Base-by-base conservation (phyloP, 1,140 invertebrate genomes). In the Homalodisca vitripennis region DNA sequence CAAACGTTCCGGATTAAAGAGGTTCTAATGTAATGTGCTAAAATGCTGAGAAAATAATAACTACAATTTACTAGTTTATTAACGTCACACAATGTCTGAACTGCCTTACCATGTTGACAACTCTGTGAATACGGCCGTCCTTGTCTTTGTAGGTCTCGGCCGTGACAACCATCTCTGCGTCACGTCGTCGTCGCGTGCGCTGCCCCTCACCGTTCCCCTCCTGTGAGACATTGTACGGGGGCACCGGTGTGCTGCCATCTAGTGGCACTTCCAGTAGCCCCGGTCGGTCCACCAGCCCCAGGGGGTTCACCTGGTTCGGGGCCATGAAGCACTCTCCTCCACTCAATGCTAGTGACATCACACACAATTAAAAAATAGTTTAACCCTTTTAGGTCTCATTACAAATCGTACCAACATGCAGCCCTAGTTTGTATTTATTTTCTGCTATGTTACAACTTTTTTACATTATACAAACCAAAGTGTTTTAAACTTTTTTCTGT, bases 21-120 rank as follows among this genome's bases (percentile, higher is more conserved):
- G n/a, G n/a, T n/a, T n/a, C n/a, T n/a, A n/a, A n/a, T n/a, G n/a
- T n/a, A n/a, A n/a, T n/a, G n/a, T n/a, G n/a, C n/a, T n/a, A n/a
- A n/a, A n/a, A n/a, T n/a, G n/a, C n/a, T n/a, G n/a, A n/a, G n/a
- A n/a, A n/a, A n/a, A n/a, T n/a, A n/a, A n/a, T n/a, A n/a, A 17
- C 17, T 10, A 41, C 6, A 41, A 41, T 41, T 41, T 10, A 41
- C 34, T 10, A 41, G 17, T 41, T 41, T 10, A 6, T 41, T 41
- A 41, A 10, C 17, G 6, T 41, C 6, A 41, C 6, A 41, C 34
- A 41, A 41, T 41, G 34, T 41, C 6, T 10, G 6, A 41, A 41
- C 34, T 41, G 34, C 74, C 73, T 82, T 80, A 92, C 90, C 88
- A 94, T 88, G 67, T 88, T 88, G 1, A 94, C 89, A 67, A 92